Evolutionary conservation across 92 coral and sea anemone species (phyloP), one percentile per base, ranked within the genome.

Genomic region (Plumapathes pennacea): DNA sequence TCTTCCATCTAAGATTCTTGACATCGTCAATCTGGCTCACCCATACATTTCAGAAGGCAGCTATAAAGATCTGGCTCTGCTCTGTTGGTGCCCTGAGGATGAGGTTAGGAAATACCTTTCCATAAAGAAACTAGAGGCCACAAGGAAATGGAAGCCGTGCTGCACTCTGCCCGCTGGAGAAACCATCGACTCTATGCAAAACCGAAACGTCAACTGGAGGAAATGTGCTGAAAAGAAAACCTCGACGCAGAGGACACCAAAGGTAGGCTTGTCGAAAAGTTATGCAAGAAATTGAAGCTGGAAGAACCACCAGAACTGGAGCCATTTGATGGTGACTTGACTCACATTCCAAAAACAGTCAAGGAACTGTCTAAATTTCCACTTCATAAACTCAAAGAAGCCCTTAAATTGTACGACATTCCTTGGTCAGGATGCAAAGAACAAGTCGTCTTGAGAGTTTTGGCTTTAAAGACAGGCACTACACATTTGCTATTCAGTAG

Each of bases 1-100:
- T 41, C n/a, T 64, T 39, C 73, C 81, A 47, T 64, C 62, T 37
- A 62, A 57, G 25, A 18, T 74, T 22, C 42, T 74, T 44, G 73
- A 74, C 20, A 21, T 67, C 17, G 23, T 57, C 24, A 8, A 38
- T 18, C 48, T 57, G 1, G 13, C 29, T 15, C 64, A 57, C 42
- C 64, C 64, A 3, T 17, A 57, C 64, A 38, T 62, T 0, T 39
- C 50, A 34, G 45, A 46, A 38, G 21, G 18, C 5, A 23, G 25
- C 0, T 31, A 61, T 44, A 47, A 28, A 46, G 69, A 26, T 1
- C 23, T 40, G 28, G 46, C 74, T 4, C 65, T 67, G 13, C 13
- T 67, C 3, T 36, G 65, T 34, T 67, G 62, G 62, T 67, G 62
- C 27, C 2, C 54, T 3, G 26, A 37, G 39, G 67, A 55, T 12